Conservation (phyloP, 2,888 invertebrate genomes). For the Callosobruchus maculatus region DNA sequence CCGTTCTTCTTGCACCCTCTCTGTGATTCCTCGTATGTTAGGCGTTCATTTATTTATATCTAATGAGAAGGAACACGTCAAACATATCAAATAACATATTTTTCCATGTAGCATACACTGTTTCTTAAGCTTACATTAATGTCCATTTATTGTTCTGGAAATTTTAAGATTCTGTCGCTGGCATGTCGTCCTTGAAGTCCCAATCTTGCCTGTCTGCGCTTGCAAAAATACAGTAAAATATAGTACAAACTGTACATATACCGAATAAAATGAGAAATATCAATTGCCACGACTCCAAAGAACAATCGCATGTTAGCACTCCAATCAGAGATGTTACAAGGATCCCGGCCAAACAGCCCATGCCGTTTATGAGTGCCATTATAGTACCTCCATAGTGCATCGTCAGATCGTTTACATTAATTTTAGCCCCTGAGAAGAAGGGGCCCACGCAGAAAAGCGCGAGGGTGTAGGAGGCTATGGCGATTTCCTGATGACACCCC, state of each 20-base stretch:
- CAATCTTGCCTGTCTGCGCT: conserved; percentile 6
- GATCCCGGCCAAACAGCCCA: conserved; percentile 3
- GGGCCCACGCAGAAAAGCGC: conserved; percentile 4
- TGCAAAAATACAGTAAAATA: not conserved
- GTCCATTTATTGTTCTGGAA: not conserved
- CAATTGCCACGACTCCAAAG: conserved; percentile 1
- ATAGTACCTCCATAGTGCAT: conserved; percentile 7
- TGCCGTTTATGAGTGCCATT: conserved; percentile 8
- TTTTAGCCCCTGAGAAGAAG: conserved; percentile 3
- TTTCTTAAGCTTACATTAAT: not conserved
- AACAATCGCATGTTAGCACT: not conserved
- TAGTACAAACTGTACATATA: not conserved
- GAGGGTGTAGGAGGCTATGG: conserved; percentile 4
- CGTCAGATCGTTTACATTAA: conserved; percentile 11
- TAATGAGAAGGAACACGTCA: too few relatives aligned
- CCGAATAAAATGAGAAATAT: conserved; percentile 6
- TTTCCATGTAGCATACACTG: not conserved
- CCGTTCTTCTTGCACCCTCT: conserved; percentile 35
- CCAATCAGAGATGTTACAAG: conserved; percentile 3
- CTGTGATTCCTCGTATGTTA: conserved; percentile 45
- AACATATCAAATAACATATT: too few relatives aligned
- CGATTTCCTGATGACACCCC: conserved; percentile 3
- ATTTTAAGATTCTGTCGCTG: conserved; percentile 32
- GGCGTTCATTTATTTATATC: too few relatives aligned
- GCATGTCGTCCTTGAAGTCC: conserved; percentile 48